Base-by-base conservation (phyloP, 1,140 invertebrate genomes). In the Aphaenogaster ashmeadi region DNA sequence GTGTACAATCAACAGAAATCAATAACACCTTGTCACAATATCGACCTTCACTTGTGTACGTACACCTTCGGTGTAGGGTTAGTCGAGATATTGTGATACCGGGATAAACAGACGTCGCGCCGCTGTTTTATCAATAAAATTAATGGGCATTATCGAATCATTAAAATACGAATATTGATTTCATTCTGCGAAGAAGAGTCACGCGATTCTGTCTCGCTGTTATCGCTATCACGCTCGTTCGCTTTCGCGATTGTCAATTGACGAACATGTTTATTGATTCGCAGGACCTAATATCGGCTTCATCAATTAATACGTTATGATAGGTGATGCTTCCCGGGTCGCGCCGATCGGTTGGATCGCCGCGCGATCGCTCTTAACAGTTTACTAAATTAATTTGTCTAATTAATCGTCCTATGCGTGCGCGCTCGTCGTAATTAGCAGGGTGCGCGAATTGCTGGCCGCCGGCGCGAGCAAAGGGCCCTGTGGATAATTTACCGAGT, bases 1-100 rank as follows among this genome's bases (percentile, higher is more conserved):
- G 72, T 78, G 44, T 78, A 66, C 83, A 52, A 85, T 75, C 83
- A 85, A 77, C 83, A 85, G 83, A 85, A 85, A 78, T 85, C 83
- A 78, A 85, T 85, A 85, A 78, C 36, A 85, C 72, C 74, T 78
- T 75, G 60, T 85, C 81, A 38, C 77, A 67, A 56, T 54, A 83
- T 83, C 79, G 66, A 47, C 3, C 38, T 58, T 36, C 67, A n/a
- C 18, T 56, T 52, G 5, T 47, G 21, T 13, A 41, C 41, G 6
- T 52, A 27, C 41, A 72, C 52, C 15, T 44, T 7, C 44, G 54
- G 9, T 60, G 41, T 58, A 58, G 9, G 18, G 11, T 56, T 58
- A 60, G 50, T 21, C 50, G 38, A 44, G 67, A 58, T 41, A 71
- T 69, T 71, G 64, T 33, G 21, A 83, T 36, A 58, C 9, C 27